phyloP scores from a whole-genome alignment of 2,113 vertebrate species.

The Caracal caracal region DNA sequence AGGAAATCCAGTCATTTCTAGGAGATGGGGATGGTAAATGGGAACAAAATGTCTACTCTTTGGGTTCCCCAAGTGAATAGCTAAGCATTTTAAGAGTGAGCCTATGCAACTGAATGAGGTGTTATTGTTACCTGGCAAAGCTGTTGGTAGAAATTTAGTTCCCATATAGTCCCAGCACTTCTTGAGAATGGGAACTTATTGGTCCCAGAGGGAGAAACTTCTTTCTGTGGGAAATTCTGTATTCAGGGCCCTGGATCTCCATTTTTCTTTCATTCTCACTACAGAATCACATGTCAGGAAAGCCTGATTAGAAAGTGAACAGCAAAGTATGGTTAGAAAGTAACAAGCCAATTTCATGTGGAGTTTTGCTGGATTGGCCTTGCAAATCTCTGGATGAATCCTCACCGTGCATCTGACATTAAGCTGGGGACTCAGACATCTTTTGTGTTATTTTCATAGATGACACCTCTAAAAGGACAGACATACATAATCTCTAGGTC shows the following conservation, averaged over 20 bases:
- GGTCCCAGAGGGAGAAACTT: slow-evolving; percentile 53
- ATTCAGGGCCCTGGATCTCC: neutral
- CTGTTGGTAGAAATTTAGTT: slow-evolving; percentile 52
- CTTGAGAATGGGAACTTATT: slow-evolving; percentile 64
- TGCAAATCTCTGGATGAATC: neutral
- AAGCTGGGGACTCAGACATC: neutral
- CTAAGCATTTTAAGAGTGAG: slow-evolving; percentile 28
- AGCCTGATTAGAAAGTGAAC: neutral
- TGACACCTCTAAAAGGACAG: neutral
- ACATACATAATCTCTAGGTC: neutral
- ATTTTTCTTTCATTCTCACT: slow-evolving; percentile 54
- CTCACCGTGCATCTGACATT: neutral
- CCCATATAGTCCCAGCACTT: slow-evolving; percentile 7
- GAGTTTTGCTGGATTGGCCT: neutral
- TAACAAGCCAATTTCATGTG: neutral
- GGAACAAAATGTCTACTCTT: slow-evolving; percentile 32
- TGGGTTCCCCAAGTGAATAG: neutral
- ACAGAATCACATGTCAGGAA: neutral
- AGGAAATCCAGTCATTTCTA: slow-evolving; percentile 41
- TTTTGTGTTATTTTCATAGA: neutral
- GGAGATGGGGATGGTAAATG: slow-evolving; percentile 8
- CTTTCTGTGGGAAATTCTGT: slow-evolving; percentile 57
- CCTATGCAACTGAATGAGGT: slow-evolving; percentile 57
- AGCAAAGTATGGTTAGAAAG: neutral
- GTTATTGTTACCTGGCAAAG: slow-evolving; percentile 54